These are phyloP conservation scores for Helarctos malayanus DNA, from an alignment of 2,797 vertebrate species.

Conservation along the genomic window DNA sequence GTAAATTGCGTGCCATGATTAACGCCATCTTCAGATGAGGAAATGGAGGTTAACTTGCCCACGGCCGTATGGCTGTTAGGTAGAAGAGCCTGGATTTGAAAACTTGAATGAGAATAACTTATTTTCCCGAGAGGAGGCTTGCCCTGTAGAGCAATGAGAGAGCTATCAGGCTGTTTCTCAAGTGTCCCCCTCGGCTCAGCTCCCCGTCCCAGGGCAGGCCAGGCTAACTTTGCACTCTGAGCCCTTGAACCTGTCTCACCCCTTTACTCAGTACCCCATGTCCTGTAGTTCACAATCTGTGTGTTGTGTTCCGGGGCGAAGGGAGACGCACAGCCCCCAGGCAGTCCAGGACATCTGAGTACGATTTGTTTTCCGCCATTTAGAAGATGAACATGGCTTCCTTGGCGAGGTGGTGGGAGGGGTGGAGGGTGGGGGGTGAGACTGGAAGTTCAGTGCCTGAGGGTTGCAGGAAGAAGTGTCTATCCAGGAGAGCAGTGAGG, in stretches of 20 bases:
- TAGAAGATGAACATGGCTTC: not conserved
- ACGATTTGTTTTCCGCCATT: not conserved
- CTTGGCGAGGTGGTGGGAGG: not conserved
- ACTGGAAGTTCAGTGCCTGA: not conserved
- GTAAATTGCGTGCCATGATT: not conserved
- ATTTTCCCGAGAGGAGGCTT: not conserved
- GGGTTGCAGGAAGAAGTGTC: not conserved
- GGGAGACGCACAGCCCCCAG: not conserved
- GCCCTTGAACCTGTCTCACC: too few species aligned
- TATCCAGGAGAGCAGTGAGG: not conserved
- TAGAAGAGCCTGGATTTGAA: not conserved
- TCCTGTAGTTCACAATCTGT: not conserved
- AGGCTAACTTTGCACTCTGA: not conserved
- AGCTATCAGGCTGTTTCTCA: not conserved
- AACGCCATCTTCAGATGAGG: not conserved
- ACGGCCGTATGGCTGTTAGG: not conserved
- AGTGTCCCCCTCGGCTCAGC: fast-evolving
- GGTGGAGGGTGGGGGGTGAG: too few species aligned
- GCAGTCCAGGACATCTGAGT: not conserved
- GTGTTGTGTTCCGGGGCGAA: not conserved
- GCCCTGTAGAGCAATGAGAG: not conserved
- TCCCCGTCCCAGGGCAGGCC: not conserved
- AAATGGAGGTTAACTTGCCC: not conserved
- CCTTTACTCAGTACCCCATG: not conserved
- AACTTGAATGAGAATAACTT: not conserved